Conservation (phyloP, 1,140 invertebrate genomes). For the Apis florea region DNA sequence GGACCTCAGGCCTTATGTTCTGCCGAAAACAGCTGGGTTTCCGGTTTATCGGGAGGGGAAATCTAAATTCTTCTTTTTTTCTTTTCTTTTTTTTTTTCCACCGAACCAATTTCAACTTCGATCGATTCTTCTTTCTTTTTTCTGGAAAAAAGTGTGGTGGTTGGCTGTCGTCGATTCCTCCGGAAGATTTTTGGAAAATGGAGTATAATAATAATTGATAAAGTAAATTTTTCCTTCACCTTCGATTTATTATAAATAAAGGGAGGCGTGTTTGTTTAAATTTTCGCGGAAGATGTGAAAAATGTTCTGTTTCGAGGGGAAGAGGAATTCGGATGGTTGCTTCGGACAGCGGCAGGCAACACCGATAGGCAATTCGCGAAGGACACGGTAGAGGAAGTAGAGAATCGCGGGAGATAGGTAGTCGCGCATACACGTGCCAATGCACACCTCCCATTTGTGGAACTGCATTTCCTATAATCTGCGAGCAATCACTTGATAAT, state of each 20-base stretch:
- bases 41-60: background rate
- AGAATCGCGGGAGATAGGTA: slow-evolving; percentile 42
- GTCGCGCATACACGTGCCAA: slow-evolving; percentile 36
- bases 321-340: slow-evolving; percentile 16
- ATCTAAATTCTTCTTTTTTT: slow-evolving; percentile 7
- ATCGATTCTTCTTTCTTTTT: background rate
- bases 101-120: background rate
- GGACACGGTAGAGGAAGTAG: slow-evolving; percentile 61
- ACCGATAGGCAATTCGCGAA: slow-evolving; percentile 70
- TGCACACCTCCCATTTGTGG: slow-evolving; percentile 56
- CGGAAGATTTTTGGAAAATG: too few species aligned
- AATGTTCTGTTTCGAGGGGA: background rate
- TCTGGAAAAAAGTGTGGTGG: too few species aligned
- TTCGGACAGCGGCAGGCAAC: slow-evolving; percentile 60
- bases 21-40: slow-evolving; percentile 21
- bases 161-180: too few species aligned
- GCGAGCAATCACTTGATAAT: slow-evolving; percentile 72
- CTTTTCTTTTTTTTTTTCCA: background rate
- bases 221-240: too few species aligned
- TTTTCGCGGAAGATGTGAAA: background rate
- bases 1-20: slow-evolving; percentile 9
- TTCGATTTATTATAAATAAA: too few species aligned
- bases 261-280: too few species aligned
- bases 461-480: slow-evolving; percentile 74
- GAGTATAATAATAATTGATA: too few species aligned